Evolutionary conservation across 2,113 vertebrate species (phyloP), one percentile per base, ranked within the genome.

Genomic region (Naja naja): DNA sequence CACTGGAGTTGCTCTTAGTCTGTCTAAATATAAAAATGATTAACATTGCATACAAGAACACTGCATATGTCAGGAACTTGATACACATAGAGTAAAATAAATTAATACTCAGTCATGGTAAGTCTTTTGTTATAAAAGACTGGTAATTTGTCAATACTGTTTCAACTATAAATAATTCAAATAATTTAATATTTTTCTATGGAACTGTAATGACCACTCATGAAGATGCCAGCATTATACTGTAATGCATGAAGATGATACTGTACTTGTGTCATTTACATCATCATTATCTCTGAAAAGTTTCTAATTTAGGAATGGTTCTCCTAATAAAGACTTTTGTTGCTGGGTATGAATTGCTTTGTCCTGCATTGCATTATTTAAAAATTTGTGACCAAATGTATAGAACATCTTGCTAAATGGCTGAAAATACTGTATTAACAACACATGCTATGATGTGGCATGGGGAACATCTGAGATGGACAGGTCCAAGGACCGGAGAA

Each of bases 1-100:
- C 47, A 49, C 47, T 49, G 94, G 93, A 86, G 91, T 91, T 85
- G 30, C n/a, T 95, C 95, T 25, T 30, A 11, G 18, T 53, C 23
- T n/a, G 92, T 93, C 86, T 92, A 11, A 39, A 93, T 92, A 47
- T 25, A 64, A 43, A 47, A 88, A 88, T 23, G 22, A 34, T 30
- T 39, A 34, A 20, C 18, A 86, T 45, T 25, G 30, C 8, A 85
- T 85, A 11, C 18, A 34, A 3, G 1, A 69, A 22, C 22, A 2
- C 58, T 39, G 47, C 47, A 43, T 53, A 74, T 8, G 2, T 92
- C 58, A 88, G 47, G 86, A 43, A 53, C 7, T 14, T 52, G 10
- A 16, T 56, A 18, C 86, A 85, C 91, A 22, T 64, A 92, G 91
- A 93, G 30, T 90, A 1, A 89, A 94, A 93, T 25, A 5, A 55